Base-by-base conservation (phyloP, 2,113 vertebrate genomes). In the Eptatretus burgeri region DNA sequence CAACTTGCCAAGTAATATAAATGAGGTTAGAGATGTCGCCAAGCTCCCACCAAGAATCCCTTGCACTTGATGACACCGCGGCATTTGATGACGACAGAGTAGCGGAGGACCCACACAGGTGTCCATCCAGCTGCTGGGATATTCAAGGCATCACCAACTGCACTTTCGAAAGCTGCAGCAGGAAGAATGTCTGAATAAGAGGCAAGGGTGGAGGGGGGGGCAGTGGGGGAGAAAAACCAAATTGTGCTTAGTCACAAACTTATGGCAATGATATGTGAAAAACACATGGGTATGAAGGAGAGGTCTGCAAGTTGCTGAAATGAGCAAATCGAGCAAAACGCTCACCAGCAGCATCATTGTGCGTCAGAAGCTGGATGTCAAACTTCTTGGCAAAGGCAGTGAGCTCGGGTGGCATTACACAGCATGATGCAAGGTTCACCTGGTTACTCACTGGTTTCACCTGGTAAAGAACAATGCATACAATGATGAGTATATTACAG, bases 401-500 rank as follows among this genome's bases (percentile, higher is more conserved):
- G 64, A 98, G 74, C 71, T 98, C 91, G 16, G 88, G 88, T 65
- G 91, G 91, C 91, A 98, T 98, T 71, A 98, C 88, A 68, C 91
- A 98, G 74, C 91, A 98, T 52, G 91, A 96, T 49, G 91, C 89
- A 62, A 98, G 77, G 72, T 98, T 98, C 63, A 96, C 86, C 76
- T 94, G 91, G 72, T 98, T 96, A 72, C 89, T 98, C 72, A 80
- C 88, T 66, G 89, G 91, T 70, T 96, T 98, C 66, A 98, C 81
- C 91, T 98, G 66, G 49, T 19, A 12, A 8, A 51, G 10, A n/a
- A n/a, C n/a, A n/a, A 20, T 9, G 50, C 11, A 52, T n/a, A n/a
- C n/a, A n/a, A n/a, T n/a, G n/a, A n/a, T n/a, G n/a, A n/a, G n/a
- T n/a, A n/a, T n/a, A n/a, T n/a, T n/a, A n/a, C n/a, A n/a, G n/a